phyloP scores from a whole-genome alignment of 2,113 vertebrate species.

The Nettapus auritus region DNA sequence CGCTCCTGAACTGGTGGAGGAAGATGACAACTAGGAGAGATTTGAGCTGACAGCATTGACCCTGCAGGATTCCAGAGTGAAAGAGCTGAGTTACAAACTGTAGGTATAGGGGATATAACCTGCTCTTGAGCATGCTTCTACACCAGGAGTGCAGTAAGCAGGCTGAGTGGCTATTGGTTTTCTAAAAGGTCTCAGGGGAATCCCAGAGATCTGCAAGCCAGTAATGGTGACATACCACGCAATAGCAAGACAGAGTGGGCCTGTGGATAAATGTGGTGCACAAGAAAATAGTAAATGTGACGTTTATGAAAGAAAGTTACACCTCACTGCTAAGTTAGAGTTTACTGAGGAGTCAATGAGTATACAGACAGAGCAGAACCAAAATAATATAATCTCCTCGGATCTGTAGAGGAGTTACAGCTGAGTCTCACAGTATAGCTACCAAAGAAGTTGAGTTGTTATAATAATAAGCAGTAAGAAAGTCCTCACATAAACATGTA shows the following conservation, averaged over 20 bases:
- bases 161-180: not conserved
- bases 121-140: not conserved
- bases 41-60: not conserved
- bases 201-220: not conserved
- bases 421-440: not conserved
- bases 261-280: not conserved
- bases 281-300: not conserved
- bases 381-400: not conserved
- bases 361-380: not conserved
- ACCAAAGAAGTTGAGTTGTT: not conserved
- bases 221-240: not conserved
- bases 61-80: not conserved
- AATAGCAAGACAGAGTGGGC: not conserved
- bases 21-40: not conserved
- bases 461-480: not conserved
- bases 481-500: not conserved
- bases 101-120: not conserved
- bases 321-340: not conserved
- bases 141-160: not conserved
- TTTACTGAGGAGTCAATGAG: not conserved
- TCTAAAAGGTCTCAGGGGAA: not conserved
- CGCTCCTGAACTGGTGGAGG: not conserved
- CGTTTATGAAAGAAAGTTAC: not conserved
- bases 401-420: not conserved
- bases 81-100: not conserved